Percentiles rank a stretch among this genome's conserved stretches.
phyloP scores from a whole-genome alignment of 2,797 vertebrate genomes.

The Perodicticus potto region DNA sequence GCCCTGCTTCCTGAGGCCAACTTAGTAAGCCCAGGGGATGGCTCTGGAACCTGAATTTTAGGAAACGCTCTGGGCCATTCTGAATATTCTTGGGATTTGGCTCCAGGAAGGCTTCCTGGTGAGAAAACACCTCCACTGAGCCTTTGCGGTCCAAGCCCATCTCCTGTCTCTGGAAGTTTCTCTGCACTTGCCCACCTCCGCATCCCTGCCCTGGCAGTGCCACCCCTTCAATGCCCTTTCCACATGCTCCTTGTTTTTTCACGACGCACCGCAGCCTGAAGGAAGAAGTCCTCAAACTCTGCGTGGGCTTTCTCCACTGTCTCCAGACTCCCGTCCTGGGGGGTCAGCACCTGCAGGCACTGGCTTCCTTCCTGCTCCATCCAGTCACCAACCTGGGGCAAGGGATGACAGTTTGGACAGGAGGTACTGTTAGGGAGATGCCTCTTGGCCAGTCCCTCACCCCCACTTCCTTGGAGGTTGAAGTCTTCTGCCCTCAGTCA shows the following conservation, averaged over 20 bases:
- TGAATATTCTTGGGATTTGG: neutral
- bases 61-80: neutral
- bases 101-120: constrained; percentile 31
- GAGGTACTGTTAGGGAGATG: rapidly evolving
- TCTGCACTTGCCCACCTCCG: neutral
- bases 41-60: neutral
- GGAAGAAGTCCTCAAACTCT: constrained; percentile 89
- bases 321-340: constrained; percentile 83
- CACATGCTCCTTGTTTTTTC: rapidly evolving
- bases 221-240: neutral
- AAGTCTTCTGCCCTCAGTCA: neutral
- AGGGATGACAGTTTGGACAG: neutral
- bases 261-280: constrained; percentile 90
- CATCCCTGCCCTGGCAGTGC: neutral
- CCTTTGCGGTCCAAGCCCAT: neutral
- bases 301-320: constrained; percentile 83
- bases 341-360: constrained; percentile 86
- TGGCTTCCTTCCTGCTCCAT: constrained; percentile 90
- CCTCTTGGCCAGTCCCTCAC: neutral
- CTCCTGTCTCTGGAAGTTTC: neutral
- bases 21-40: rapidly evolving
- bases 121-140: neutral
- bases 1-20: neutral
- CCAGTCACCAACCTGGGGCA: constrained; percentile 91
- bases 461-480: neutral